phyloP scores from a whole-genome alignment of 2,888 invertebrate species.

The Dynastes maya region DNA sequence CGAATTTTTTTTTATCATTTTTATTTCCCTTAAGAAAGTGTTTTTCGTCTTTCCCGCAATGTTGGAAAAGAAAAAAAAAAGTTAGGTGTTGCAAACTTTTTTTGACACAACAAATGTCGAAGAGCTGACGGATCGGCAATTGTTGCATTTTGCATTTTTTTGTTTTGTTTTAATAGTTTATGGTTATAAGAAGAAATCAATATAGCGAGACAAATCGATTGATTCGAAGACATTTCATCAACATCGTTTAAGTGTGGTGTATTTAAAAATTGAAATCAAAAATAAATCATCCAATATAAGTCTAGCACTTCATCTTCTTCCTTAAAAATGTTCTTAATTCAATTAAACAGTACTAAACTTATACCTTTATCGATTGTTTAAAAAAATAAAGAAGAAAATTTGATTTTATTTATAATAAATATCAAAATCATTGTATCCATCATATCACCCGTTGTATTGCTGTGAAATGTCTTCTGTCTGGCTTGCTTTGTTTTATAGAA shows the following conservation, averaged over 20 bases:
- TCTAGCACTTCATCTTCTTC: constrained; percentile 48
- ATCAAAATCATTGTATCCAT: not conserved
- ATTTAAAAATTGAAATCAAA: too few relatives aligned
- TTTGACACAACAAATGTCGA: constrained; percentile 62
- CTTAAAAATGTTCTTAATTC: constrained; percentile 58
- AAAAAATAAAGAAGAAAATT: constrained; percentile 33
- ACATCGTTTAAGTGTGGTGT: constrained; percentile 53
- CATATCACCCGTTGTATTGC: constrained; percentile 33
- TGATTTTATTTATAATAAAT: constrained; percentile 1
- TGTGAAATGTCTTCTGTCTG: constrained; percentile 71
- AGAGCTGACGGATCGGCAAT: constrained; percentile 59
- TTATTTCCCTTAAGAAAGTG: constrained; percentile 50
- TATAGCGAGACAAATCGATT: constrained; percentile 68
- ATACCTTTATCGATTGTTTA: constrained; percentile 7
- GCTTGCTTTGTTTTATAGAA: constrained; percentile 64
- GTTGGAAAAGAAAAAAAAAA: constrained; percentile 63
- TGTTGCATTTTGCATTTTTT: constrained; percentile 65
- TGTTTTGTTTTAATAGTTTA: constrained; percentile 62
- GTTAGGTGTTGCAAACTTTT: constrained; percentile 69
- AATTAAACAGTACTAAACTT: constrained; percentile 53
- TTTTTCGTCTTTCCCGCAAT: constrained; percentile 50
- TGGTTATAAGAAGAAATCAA: constrained; percentile 68
- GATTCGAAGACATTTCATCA: constrained; percentile 70
- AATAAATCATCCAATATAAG: constrained; percentile 13
- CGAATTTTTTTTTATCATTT: constrained; percentile 68